phyloP scores from a whole-genome alignment of 1,140 invertebrate species.

The Drosophila tsacasi region DNA sequence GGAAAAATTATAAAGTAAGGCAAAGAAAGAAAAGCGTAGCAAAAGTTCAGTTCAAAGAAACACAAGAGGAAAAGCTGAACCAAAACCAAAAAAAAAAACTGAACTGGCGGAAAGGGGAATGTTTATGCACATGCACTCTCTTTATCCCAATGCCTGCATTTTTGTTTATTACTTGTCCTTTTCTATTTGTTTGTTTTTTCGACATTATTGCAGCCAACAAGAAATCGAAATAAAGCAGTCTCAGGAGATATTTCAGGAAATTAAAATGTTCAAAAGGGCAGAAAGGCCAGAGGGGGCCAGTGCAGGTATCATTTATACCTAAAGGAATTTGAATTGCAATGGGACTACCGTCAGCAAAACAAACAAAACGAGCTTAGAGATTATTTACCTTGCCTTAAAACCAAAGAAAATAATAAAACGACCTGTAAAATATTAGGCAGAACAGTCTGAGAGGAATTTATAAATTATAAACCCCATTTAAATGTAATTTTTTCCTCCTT shows the following conservation, averaged over 20 bases:
- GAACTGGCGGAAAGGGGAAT: conserved; percentile 24
- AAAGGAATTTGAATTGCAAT: conserved; percentile 23
- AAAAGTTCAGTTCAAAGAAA: conserved; percentile 65
- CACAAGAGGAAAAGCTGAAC: conserved; percentile 34
- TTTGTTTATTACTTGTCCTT: conserved; percentile 73
- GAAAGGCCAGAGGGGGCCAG: conserved; percentile 7
- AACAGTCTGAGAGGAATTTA: neutral
- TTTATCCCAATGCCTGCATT: conserved; percentile 28
- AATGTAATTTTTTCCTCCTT: neutral
- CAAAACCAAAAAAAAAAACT: neutral
- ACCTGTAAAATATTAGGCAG: neutral
- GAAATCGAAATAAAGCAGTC: conserved; percentile 46
- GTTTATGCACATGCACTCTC: conserved; percentile 51
- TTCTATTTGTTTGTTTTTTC: conserved; percentile 72
- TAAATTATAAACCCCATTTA: too few species aligned
- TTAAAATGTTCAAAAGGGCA: conserved; percentile 35
- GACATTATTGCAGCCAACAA: conserved; percentile 58
- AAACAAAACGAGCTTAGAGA: neutral
- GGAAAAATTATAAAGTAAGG: conserved; percentile 77
- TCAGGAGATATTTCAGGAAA: conserved; percentile 29
- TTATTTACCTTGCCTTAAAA: neutral
- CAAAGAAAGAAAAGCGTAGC: conserved; percentile 71
- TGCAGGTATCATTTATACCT: conserved; percentile 10
- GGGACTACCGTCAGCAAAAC: neutral
- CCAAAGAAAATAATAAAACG: neutral